These are phyloP conservation scores for Ophiodon elongatus DNA, from an alignment of 2,113 vertebrate species.

Conservation along the genomic window DNA sequence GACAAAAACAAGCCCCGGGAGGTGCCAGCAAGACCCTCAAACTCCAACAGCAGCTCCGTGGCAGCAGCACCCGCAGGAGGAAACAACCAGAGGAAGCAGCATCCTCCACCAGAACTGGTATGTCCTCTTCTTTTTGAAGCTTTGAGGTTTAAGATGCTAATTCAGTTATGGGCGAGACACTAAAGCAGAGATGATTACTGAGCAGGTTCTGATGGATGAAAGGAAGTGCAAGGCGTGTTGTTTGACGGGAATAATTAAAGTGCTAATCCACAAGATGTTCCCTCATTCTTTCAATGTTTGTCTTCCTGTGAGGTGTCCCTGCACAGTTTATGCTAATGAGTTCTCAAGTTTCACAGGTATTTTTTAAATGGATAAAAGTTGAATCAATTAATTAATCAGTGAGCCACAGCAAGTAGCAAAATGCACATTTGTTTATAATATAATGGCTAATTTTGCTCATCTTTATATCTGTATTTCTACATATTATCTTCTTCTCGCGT, in stretches of 20 bases:
- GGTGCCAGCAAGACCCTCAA: constrained; percentile 3
- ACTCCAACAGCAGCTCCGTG: constrained; percentile 6
- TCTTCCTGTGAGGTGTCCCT: background rate
- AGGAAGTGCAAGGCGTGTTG: background rate
- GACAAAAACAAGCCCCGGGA: constrained; percentile 76
- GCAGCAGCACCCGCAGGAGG: constrained; percentile 24
- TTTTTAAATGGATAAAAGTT: background rate
- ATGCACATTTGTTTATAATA: background rate
- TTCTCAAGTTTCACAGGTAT: background rate
- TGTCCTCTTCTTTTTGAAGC: background rate
- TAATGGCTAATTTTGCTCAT: background rate
- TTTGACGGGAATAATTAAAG: background rate
- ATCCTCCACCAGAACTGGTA: constrained; percentile 56
- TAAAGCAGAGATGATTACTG: too few species aligned
- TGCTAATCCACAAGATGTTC: background rate
- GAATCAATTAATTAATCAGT: background rate
- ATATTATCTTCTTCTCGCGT: background rate
- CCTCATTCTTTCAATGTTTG: background rate
- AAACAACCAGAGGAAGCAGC: constrained; percentile 52
- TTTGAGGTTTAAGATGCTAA: background rate
- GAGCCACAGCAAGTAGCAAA: background rate
- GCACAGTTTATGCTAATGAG: background rate
- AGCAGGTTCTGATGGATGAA: background rate
- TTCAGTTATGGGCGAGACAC: background rate
- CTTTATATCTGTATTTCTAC: background rate